Base-by-base conservation (phyloP, 2,888 invertebrate species). In the Drosophila merina region DNA sequence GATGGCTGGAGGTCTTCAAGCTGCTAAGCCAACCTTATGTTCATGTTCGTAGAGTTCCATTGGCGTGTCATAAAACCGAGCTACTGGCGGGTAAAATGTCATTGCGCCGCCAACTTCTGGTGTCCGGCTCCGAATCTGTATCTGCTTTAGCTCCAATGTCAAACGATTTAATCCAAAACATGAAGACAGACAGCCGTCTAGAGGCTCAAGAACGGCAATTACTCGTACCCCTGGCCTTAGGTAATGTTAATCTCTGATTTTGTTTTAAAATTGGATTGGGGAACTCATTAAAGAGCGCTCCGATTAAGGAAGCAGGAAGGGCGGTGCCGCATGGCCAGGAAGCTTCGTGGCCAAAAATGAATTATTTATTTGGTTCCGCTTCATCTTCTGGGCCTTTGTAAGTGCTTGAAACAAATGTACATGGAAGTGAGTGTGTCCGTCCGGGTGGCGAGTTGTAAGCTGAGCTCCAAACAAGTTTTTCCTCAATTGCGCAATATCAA, bases 51-150 rank as follows among this genome's bases (percentile, higher is more conserved):
- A 51, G n/a, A 31, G 42, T 57, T 68, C 71, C 50, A 69, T 64
- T 72, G 63, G 49, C 31, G 54, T 70, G 59, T 44, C 75, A 75
- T 78, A 60, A 72, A 81, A 58, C 31, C 36, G 49, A 63, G 50
- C 30, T 42, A 42, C 14, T 14, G 12, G 20, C 40, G 20, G 20
- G 40, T 31, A 52, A 70, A 72, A 64, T 87, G 88, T 55, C 76
- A 82, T 87, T 81, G 76, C 62, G 70, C 58, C 47, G 52, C 67
- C 76, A 60, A 73, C 64, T 82, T 87, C 86, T 85, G 86, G 86
- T 83, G 33, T 76, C 33, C 56, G 74, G 59, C 67, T 31, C 28
- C 38, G 52, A 51, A 28, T 68, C 51, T 33, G 44, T 55, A 50
- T 62, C 20, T 42, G 45, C 31, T 57, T 57, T 26, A 57, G 20